Evolutionary conservation across 35 echinoderm and acorn worm genomes (phyloP), one percentile per base, ranked within the genome.

Genomic region (Heliocidaris tuberculata): DNA sequence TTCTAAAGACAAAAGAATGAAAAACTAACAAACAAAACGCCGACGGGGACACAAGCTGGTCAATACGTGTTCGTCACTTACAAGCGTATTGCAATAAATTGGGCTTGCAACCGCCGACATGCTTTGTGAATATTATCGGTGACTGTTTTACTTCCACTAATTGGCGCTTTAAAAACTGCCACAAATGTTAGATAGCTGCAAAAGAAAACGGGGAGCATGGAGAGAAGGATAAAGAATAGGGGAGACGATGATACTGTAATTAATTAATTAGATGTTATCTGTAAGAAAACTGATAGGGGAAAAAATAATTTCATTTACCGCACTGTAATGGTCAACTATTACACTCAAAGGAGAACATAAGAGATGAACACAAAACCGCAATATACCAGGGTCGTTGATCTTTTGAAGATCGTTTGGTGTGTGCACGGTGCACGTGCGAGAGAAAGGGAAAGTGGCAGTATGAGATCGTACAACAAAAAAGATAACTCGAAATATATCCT

Each of bases 11-110:
- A 78, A 78, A 78, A 78, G 65, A 78, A n/a, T 27, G 65, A 78
- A 78, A 78, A 78, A 78, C 65, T n/a, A 78, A 78, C 65, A 78
- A 78, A 78, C 65, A 78, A 78, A 78, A 27, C 65, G 65, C 27
- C 65, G 17, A 3, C 21, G 65, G 65, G 65, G 65, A 21, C 65
- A 78, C 65, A 78, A 2, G 27, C 27, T 7, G 65, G 65, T 27
- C 21, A 8, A 78, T 78, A 27, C 0, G 65, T n/a, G 65, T 78
- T 78, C 27, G 65, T 78, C 65, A 78, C 65, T 78, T 78, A n/a
- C 27, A 78, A 78, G 65, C 65, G 27, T n/a, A n/a, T 27, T n/a
- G 65, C 65, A 78, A 78, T 78, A 78, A 78, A 78, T 78, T 78
- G 65, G 61, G 65, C 65, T 78, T 78, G 65, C 65, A 78, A 78